phyloP scores from a whole-genome alignment of 92 coral and sea anemone genomes.

The Heliopora coerulea region DNA sequence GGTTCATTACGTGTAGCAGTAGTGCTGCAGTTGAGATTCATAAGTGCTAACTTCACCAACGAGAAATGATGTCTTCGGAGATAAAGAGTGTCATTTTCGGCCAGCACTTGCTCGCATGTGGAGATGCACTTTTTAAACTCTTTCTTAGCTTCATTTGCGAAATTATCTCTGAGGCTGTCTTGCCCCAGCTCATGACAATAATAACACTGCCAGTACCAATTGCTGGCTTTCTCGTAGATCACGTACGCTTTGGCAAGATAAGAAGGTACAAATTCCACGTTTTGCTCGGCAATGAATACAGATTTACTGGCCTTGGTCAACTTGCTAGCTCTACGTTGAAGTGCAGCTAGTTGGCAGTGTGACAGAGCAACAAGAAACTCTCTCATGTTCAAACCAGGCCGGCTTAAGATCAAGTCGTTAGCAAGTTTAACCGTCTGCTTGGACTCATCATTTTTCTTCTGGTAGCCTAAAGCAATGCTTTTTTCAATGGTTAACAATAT shows the following conservation, averaged over 20 bases:
- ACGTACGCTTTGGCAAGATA: slow-evolving; percentile 46
- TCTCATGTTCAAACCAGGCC: not conserved
- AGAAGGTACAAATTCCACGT: slow-evolving; percentile 20
- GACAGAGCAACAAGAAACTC: slow-evolving; percentile 44
- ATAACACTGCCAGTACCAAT: not conserved
- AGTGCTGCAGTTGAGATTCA: slow-evolving; percentile 65
- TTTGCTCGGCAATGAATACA: slow-evolving; percentile 45
- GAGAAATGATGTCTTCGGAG: slow-evolving; percentile 55
- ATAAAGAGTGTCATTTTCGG: slow-evolving; percentile 39
- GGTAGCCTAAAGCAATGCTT: slow-evolving; percentile 54
- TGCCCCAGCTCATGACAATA: too few relatives aligned
- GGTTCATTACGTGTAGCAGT: slow-evolving; percentile 32
- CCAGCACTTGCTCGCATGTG: slow-evolving; percentile 38
- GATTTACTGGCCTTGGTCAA: slow-evolving; percentile 35
- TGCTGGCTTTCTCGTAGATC: slow-evolving; percentile 62
- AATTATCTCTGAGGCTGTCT: slow-evolving; percentile 29
- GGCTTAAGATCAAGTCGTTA: slow-evolving; percentile 33
- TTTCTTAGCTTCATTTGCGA: slow-evolving; percentile 25
- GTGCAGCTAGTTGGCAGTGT: slow-evolving; percentile 52
- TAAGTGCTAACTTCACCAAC: slow-evolving; percentile 49
- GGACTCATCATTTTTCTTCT: slow-evolving; percentile 36
- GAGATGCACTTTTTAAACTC: slow-evolving; percentile 45
- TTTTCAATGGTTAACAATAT: slow-evolving; percentile 50
- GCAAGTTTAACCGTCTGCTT: slow-evolving; percentile 29
- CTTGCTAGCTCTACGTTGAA: slow-evolving; percentile 56